Conservation (phyloP, 2,888 invertebrate species). For the Quadroppia sp. region DNA sequence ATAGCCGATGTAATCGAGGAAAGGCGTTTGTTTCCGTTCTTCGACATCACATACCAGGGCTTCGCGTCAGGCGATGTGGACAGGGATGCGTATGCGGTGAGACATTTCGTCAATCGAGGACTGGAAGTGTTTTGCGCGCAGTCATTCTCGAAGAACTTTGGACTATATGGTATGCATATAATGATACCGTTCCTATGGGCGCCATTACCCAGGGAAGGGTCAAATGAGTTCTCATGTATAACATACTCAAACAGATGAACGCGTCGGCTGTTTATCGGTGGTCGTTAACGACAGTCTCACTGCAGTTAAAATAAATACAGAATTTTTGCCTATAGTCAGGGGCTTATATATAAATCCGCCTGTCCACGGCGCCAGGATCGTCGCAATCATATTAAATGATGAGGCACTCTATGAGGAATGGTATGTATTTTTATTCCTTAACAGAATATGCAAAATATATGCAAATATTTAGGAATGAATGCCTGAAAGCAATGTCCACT, state of each 20-base stretch:
- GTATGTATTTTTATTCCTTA: no score
- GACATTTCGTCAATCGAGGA: slow-evolving; percentile 78
- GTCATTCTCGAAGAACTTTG: slow-evolving; percentile 99
- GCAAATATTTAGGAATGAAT: slow-evolving; percentile 64
- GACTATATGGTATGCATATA: slow-evolving; percentile 95
- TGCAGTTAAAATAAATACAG: slow-evolving; percentile 70
- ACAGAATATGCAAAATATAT: slow-evolving; percentile 28
- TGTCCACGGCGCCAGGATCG: slow-evolving; percentile 87
- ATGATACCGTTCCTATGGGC: no score
- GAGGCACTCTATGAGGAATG: slow-evolving; percentile 74
- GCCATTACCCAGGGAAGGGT: slow-evolving; percentile 52
- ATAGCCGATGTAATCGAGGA: slow-evolving; percentile 81
- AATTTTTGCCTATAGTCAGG: slow-evolving; percentile 78
- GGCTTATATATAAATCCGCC: slow-evolving; percentile 97
- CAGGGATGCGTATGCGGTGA: slow-evolving; percentile 83
- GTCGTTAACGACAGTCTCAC: slow-evolving; percentile 64
- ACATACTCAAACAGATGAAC: slow-evolving; percentile 88
- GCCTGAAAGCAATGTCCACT: slow-evolving; percentile 78
- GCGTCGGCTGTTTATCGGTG: slow-evolving; percentile 84
- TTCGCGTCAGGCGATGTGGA: slow-evolving; percentile 94
- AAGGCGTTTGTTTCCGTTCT: slow-evolving; percentile 79
- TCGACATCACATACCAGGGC: slow-evolving; percentile 92
- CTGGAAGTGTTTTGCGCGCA: slow-evolving; percentile 91
- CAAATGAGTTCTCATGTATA: slow-evolving; percentile 44
- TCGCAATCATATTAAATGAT: slow-evolving; percentile 73